Base-by-base conservation (phyloP, 1,140 invertebrate species). In the Brachionus rotundiformis region DNA sequence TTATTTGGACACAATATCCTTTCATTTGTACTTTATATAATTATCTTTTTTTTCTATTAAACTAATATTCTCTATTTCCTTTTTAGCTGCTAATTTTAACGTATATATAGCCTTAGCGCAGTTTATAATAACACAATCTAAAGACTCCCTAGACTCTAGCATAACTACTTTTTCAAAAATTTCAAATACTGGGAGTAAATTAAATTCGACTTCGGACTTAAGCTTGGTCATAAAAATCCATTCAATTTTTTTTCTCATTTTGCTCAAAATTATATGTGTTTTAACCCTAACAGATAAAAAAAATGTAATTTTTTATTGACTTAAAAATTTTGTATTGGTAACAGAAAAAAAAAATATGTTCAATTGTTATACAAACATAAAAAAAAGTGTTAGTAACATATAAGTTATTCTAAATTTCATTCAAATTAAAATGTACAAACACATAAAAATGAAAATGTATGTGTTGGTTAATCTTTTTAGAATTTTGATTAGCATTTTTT, bases 201-300 rank as follows among this genome's bases (percentile, higher is more conserved):
- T 61, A 25, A 25, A 61, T 25, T 61, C 16, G 23, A 61, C 25
- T 27, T 61, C n/a, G 3, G 54, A 61, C 8, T 61, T 10, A 61
- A 49, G 11, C 11, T 13, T 3, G 11, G 47, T 49, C 16, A 49
- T n/a, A 49, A 49, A 41, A 49, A 19, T 49, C 47, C 47, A 49
- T 49, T 49, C 47, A 19, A 49, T 49, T 49, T 49, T 49, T 49
- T 49, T 49, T 61, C 23, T 61, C 54, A 61, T 61, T 61, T 61
- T 61, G 11, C 19, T 16, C 19, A 6, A 49, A 49, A 49, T 49
- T 49, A 16, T 16, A 49, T 49, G 11, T 49, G 19, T 49, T 49
- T 49, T 49, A n/a, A n/a, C n/a, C n/a, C n/a, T 49, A 16, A 49
- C 19, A 19, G 19, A 49, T 16, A 19, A 49, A 49, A 49, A 49